Evolutionary conservation across 2,888 invertebrate species (phyloP).

Genomic region (Achlya flavicornis): DNA sequence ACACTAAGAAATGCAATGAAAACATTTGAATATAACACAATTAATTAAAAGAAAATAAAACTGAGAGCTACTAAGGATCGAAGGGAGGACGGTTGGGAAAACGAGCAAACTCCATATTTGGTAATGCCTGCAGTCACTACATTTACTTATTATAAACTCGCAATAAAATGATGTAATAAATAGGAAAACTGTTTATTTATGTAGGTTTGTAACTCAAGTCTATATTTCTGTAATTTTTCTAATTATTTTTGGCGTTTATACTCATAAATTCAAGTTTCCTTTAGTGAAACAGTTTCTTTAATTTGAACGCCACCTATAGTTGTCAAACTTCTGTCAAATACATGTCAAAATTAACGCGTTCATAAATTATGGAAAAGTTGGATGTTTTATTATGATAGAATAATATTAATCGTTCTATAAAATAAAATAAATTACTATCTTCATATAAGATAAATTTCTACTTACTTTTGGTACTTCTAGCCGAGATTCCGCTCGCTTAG

Average conservation of each 20-base stretch:
- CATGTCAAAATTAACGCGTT: slow-evolving; percentile 40
- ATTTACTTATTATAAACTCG: slow-evolving; percentile 62
- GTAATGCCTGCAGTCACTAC: slow-evolving; percentile 84
- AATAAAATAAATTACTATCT: too few relatives aligned
- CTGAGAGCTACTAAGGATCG: slow-evolving; percentile 82
- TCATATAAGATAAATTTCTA: neutral
- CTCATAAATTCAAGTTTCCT: slow-evolving; percentile 36
- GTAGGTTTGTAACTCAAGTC: slow-evolving; percentile 15
- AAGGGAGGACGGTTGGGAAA: slow-evolving; percentile 85
- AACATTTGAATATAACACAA: slow-evolving; percentile 77
- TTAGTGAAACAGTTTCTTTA: slow-evolving; percentile 37
- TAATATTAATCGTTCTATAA: too few relatives aligned
- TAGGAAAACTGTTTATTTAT: slow-evolving; percentile 15
- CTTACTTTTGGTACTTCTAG: slow-evolving; percentile 58
- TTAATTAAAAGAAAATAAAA: slow-evolving; percentile 72
- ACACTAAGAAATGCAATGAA: slow-evolving; percentile 76
- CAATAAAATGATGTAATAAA: slow-evolving; percentile 34
- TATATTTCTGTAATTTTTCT: slow-evolving; percentile 26
- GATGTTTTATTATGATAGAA: neutral
- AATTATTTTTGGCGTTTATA: slow-evolving; percentile 26
- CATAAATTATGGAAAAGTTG: slow-evolving; percentile 18
- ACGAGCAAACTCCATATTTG: slow-evolving; percentile 88
- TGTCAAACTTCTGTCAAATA: slow-evolving; percentile 46
- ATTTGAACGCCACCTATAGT: slow-evolving; percentile 60
- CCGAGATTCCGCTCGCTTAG: slow-evolving; percentile 33